These are phyloP conservation scores for Phyllotreta cruciferae DNA, from an alignment of 2,888 invertebrate genomes.

Conservation along the genomic window DNA sequence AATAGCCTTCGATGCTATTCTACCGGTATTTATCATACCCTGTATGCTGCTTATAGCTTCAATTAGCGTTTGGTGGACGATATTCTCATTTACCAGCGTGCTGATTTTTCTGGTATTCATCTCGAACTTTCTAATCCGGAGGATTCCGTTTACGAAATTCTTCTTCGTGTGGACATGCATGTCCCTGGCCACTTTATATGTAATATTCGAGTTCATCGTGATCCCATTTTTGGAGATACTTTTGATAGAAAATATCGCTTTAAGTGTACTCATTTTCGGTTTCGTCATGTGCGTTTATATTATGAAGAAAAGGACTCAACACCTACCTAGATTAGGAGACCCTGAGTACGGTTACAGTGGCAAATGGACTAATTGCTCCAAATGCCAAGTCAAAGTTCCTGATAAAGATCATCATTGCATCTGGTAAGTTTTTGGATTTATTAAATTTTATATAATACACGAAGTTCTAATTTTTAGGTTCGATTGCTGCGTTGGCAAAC, in stretches of 20 bases:
- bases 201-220: slow-evolving; percentile 75
- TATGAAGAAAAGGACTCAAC: slow-evolving; percentile 49
- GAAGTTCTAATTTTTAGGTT: slow-evolving; percentile 67
- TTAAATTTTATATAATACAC: background rate
- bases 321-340: slow-evolving; percentile 48
- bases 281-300: slow-evolving; percentile 61
- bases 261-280: slow-evolving; percentile 63
- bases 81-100: slow-evolving; percentile 52
- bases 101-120: slow-evolving; percentile 50
- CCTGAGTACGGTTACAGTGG: slow-evolving; percentile 62
- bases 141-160: slow-evolving; percentile 68
- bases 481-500: slow-evolving; percentile 83
- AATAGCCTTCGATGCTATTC: slow-evolving; percentile 61
- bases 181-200: slow-evolving; percentile 70
- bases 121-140: slow-evolving; percentile 50
- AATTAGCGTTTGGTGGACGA: slow-evolving; percentile 59
- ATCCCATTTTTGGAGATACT: slow-evolving; percentile 75
- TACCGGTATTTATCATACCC: slow-evolving; percentile 63
- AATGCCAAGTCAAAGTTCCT: slow-evolving; percentile 83
- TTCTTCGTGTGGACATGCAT: slow-evolving; percentile 78
- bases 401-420: slow-evolving; percentile 82
- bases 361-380: slow-evolving; percentile 80
- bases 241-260: slow-evolving; percentile 68
- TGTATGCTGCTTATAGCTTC: slow-evolving; percentile 61
- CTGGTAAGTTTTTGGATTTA: slow-evolving; percentile 65